phyloP scores from a whole-genome alignment of 1,140 invertebrate genomes.

The Trichonephila clavipes region DNA sequence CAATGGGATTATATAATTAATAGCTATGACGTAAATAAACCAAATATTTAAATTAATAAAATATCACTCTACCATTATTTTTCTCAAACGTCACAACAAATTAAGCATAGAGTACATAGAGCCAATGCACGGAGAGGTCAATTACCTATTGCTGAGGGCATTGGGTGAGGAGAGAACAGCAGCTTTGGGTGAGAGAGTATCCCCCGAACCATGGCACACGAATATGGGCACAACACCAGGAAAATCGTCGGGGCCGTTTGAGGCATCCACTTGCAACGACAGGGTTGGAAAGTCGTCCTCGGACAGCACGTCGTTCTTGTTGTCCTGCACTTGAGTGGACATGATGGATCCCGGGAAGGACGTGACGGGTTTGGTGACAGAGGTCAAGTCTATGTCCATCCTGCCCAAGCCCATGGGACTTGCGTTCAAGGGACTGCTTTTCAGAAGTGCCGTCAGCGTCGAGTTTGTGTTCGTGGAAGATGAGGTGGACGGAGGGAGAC shows the following conservation, averaged over 20 bases:
- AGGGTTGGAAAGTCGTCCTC: slow-evolving; percentile 16
- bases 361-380: not conserved
- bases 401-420: not conserved
- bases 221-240: slow-evolving; percentile 65
- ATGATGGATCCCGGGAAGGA: slow-evolving; percentile 22
- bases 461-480: slow-evolving; percentile 48
- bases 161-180: slow-evolving; percentile 6
- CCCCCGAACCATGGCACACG: slow-evolving; percentile 2
- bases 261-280: not conserved
- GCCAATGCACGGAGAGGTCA: too few species aligned
- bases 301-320: not conserved
- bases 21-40: too few species aligned
- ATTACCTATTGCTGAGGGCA: slow-evolving; percentile 55
- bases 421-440: slow-evolving; percentile 66
- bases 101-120: too few species aligned
- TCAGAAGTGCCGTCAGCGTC: slow-evolving; percentile 63
- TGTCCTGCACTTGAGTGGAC: not conserved
- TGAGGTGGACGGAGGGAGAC: not conserved
- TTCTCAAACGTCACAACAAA: too few species aligned
- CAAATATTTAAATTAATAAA: too few species aligned
- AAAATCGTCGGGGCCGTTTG: not conserved
- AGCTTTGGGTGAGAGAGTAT: not conserved
- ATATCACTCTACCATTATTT: too few species aligned
- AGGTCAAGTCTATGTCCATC: slow-evolving; percentile 11
- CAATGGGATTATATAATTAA: too few species aligned